These are phyloP conservation scores for Hyles lineata DNA, from an alignment of 2,888 invertebrate genomes.

Conservation along the genomic window DNA sequence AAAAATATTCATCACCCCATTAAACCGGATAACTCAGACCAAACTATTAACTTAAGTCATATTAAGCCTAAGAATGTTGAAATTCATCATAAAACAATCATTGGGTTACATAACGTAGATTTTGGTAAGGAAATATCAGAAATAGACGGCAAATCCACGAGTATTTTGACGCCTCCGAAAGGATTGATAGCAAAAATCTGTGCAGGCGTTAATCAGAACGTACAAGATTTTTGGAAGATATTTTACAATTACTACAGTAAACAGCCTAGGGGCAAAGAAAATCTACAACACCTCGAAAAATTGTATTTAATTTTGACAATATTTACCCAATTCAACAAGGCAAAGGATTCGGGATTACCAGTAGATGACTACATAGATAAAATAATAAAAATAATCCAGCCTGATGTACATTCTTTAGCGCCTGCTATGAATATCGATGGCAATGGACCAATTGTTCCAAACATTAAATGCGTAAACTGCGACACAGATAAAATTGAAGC, in stretches of 20 bases:
- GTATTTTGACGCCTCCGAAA: not conserved
- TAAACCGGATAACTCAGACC: too few species aligned
- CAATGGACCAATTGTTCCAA: not conserved
- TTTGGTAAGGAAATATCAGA: not conserved
- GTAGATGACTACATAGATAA: not conserved
- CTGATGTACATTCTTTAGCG: not conserved
- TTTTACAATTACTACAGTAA: conserved; percentile 5
- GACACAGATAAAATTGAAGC: not conserved
- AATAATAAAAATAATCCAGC: conserved; percentile 10
- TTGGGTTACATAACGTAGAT: not conserved
- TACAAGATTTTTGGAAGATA: conserved; percentile 20
- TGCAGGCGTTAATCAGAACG: conserved; percentile 3
- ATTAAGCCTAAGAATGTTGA: too few species aligned
- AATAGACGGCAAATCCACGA: not conserved
- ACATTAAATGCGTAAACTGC: not conserved
- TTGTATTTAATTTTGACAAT: conserved; percentile 13
- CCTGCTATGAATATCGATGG: not conserved
- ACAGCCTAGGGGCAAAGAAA: not conserved
- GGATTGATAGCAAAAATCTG: conserved; percentile 2
- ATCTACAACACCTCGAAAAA: conserved; percentile 7
- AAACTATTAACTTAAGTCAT: too few species aligned
- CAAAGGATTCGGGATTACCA: not conserved
- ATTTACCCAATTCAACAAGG: not conserved
- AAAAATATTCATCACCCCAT: too few species aligned
- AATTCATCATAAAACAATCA: too few species aligned